phyloP scores from a whole-genome alignment of 2,888 invertebrate genomes.

The Theretra japonica region DNA sequence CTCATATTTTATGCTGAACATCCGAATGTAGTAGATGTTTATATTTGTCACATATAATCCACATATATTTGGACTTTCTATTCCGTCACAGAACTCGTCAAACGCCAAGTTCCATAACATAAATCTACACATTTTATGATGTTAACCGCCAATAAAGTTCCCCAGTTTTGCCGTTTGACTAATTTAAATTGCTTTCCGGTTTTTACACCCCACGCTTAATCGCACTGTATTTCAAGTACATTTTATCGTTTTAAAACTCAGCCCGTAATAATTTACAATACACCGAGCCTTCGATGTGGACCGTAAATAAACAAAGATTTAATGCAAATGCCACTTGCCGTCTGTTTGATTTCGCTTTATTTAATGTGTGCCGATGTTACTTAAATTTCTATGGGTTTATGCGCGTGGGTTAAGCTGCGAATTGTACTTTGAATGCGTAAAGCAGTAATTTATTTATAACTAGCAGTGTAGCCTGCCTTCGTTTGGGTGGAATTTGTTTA shows the following conservation, averaged over 20 bases:
- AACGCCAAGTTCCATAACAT: slow-evolving; percentile 57
- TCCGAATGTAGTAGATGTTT: slow-evolving; percentile 3
- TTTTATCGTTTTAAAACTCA: slow-evolving; percentile 70
- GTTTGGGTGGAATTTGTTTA: too few relatives aligned
- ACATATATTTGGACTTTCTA: slow-evolving; percentile 8
- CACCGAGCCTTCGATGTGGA: slow-evolving; percentile 59
- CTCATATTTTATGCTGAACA: neutral
- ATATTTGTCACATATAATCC: slow-evolving; percentile 7
- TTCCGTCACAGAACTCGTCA: slow-evolving; percentile 39
- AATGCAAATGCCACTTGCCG: slow-evolving; percentile 62
- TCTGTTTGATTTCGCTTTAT: slow-evolving; percentile 62
- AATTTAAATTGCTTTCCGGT: slow-evolving; percentile 74
- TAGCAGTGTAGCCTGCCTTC: neutral
- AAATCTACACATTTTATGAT: slow-evolving; percentile 74
- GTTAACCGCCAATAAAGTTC: slow-evolving; percentile 66
- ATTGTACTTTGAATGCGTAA: neutral
- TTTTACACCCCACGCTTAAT: slow-evolving; percentile 67
- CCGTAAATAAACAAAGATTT: slow-evolving; percentile 72
- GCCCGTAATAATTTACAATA: slow-evolving; percentile 70
- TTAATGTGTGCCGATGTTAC: slow-evolving; percentile 37
- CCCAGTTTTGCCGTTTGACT: slow-evolving; percentile 71
- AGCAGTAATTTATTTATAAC: slow-evolving; percentile 16
- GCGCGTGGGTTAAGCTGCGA: slow-evolving; percentile 9
- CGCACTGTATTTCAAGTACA: slow-evolving; percentile 65
- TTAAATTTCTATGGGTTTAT: slow-evolving; percentile 16